Base-by-base conservation (phyloP, 2,797 vertebrate species). In the Crax fasciolata region DNA sequence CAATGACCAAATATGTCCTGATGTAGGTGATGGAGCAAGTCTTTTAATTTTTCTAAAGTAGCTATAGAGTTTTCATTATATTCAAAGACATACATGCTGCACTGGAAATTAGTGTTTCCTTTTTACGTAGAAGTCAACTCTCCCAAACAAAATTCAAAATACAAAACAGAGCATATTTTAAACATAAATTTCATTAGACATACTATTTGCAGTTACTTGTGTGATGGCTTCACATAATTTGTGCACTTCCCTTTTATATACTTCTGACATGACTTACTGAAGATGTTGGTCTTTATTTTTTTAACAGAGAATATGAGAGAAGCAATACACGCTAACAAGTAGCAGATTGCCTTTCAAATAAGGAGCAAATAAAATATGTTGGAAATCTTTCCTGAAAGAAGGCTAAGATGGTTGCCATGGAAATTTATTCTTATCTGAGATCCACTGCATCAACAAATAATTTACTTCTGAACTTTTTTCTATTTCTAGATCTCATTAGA, bases 341-440 rank as follows among this genome's bases (percentile, higher is more conserved):
- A 96, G 89, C 95, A 97, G 83, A 95, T 87, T 93, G 84, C 46
- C 66, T 67, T 90, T 84, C 73, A 75, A 95, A 86, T 48, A 65
- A 83, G 28, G 24, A 94, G 32, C 63, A 65, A 83, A 46, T 13
- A 62, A 78, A 95, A 88, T 6, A 3, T 66, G 59, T 75, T 94
- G 9, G 20, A 87, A 72, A 0, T 75, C 35, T 75, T 87, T 66
- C n/a, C 81, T 84, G 90, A 91, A 94, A 94, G 72, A 94, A 72
- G 41, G 79, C 52, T 66, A 25, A 90, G 67, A 44, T 52, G 6
- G 66, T 97, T 97, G 76, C 81, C 91, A 95, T 96, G 89, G 94
- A 89, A 95, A 97, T 96, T 96, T 81, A 72, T 96, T 97, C 93
- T 91, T 90, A 94, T 96, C 84, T 89, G 62, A 94, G 90, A 85